Conservation (phyloP, 2,113 vertebrate genomes). For the Meleagris gallopavo region DNA sequence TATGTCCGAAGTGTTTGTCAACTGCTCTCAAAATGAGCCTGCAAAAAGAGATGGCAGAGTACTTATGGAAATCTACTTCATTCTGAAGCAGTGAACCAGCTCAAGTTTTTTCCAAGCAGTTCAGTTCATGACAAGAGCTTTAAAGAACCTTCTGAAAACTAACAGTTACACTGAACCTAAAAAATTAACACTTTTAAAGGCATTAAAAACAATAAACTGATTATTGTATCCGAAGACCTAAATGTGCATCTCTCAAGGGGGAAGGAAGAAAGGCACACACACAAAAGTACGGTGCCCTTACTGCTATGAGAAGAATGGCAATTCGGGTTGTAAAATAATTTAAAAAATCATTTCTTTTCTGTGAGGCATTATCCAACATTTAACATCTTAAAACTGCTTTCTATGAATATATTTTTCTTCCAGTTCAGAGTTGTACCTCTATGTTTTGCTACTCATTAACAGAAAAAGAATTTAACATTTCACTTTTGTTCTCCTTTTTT, state of each 20-base stretch:
- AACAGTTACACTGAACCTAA: background rate
- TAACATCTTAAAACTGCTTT: background rate
- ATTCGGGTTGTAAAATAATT: background rate
- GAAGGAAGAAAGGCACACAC: background rate
- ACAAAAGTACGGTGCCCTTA: background rate
- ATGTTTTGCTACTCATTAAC: background rate
- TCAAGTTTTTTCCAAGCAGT: background rate
- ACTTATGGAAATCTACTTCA: background rate
- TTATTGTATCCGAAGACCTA: background rate
- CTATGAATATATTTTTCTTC: background rate
- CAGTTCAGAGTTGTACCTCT: background rate
- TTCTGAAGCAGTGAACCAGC: slow-evolving; percentile 20
- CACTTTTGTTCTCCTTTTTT: background rate
- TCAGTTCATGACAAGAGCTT: background rate
- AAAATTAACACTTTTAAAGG: background rate
- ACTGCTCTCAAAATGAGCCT: background rate
- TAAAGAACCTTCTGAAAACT: background rate
- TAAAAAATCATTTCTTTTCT: background rate
- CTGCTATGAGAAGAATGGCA: background rate
- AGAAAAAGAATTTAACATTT: background rate
- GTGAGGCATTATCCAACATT: background rate
- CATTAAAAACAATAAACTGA: background rate
- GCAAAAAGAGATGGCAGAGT: background rate
- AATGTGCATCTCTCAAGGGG: background rate
- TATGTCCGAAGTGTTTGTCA: background rate